These are phyloP conservation scores for Sander vitreus DNA, from an alignment of 2,113 vertebrate genomes.

Conservation along the genomic window DNA sequence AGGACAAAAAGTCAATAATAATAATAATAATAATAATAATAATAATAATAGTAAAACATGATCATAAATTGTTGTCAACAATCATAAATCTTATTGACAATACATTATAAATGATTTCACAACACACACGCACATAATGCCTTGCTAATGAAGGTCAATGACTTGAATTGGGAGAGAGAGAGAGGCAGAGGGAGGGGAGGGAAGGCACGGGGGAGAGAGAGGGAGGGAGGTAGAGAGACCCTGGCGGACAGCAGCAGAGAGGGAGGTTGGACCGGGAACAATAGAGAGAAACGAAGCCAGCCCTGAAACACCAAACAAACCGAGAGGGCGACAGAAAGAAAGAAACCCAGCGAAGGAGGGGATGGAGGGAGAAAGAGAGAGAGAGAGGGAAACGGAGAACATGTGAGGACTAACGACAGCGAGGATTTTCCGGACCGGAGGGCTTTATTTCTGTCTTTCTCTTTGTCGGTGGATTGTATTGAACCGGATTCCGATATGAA, in stretches of 20 bases:
- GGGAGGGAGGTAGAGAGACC: slow-evolving; percentile 69
- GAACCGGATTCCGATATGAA: slow-evolving; percentile 75
- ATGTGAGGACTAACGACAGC: slow-evolving; percentile 55
- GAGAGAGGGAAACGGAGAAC: slow-evolving; percentile 28
- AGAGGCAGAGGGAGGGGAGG: slow-evolving; percentile 4
- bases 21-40: background rate
- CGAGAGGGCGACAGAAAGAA: slow-evolving; percentile 48
- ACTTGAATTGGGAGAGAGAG: slow-evolving; percentile 28
- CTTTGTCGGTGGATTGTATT: slow-evolving; percentile 64
- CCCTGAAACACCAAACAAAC: slow-evolving; percentile 54
- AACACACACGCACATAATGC: background rate
- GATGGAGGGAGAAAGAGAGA: slow-evolving; percentile 50
- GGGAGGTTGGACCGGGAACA: slow-evolving; percentile 79
- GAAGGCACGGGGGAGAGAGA: slow-evolving; percentile 4
- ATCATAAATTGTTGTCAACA: background rate
- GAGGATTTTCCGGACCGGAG: slow-evolving; percentile 22
- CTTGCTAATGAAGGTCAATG: slow-evolving; percentile 44
- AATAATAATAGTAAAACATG: background rate
- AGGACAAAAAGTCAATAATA: background rate
- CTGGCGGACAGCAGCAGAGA: slow-evolving; percentile 72
- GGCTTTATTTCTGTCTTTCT: slow-evolving; percentile 13
- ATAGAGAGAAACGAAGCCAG: slow-evolving; percentile 77
- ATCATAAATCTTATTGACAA: background rate
- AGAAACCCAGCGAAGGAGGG: slow-evolving; percentile 11
- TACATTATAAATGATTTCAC: background rate